Evolutionary conservation across 2,888 invertebrate species (phyloP), one percentile per base, ranked within the genome.

Genomic region (Tetragnatha montana): DNA sequence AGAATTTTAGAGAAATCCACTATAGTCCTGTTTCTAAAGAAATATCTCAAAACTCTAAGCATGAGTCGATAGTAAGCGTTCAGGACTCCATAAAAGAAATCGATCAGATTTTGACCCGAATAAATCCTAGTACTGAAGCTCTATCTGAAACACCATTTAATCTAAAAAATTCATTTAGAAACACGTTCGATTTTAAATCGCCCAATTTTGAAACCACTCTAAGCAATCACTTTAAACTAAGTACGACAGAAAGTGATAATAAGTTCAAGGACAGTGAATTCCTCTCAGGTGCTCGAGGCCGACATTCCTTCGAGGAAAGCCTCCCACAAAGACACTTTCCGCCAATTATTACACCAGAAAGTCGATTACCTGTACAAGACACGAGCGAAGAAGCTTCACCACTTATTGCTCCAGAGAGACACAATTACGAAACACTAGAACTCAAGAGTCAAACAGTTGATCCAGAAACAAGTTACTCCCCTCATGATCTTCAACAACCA

Each of bases 281-380:
- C 51, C 60, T 60, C 6, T 19, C 73, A 7, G 82, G 74, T 10
- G n/a, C 35, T 14, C 82, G 82, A 35, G 51, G n/a, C 17, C 51
- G 73, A n/a, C 82, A 82, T 19, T 73, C 82, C 10, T 82, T 60
- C 73, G 21, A 35, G 12, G 60, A 51, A 60, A 60, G 60, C 35
- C 19, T 74, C n/a, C 82, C 82, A n/a, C 73, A 51, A 82, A 21
- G 35, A 82, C 47, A 35, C 35, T 2, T 35, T 35, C 35, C 35
- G 35, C 35, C 35, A 35, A 35, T 35, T 35, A 35, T 35, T 1
- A 35, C 35, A 35, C 35, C 35, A 35, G 35, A 35, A 35, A 35
- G 35, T 35, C 35, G 35, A 35, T 35, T 35, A 35, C 35, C 35
- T 1, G 35, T 35, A 4, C 35, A 35, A 35, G 35, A 35, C 2